Evolutionary conservation across 2,113 vertebrate species (phyloP).

Genomic region (Laterallus jamaicensis): DNA sequence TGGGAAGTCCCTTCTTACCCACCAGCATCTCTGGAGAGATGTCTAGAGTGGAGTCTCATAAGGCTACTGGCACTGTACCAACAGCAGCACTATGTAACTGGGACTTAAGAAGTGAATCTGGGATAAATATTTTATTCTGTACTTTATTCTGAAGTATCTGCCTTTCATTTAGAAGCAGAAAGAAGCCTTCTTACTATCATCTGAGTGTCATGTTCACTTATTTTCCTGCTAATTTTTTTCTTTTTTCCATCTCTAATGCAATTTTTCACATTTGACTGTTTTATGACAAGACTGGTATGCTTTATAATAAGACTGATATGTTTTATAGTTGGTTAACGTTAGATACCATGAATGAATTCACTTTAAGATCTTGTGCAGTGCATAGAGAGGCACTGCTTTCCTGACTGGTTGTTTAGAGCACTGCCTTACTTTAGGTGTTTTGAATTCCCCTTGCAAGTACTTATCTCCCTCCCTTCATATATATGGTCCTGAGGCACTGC

Average conservation of each 20-base stretch:
- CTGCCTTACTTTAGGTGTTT: not conserved
- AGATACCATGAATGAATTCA: not conserved
- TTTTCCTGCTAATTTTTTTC: not conserved
- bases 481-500: not conserved
- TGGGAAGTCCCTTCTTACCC: not conserved
- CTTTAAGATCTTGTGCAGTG: not conserved
- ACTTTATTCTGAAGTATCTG: not conserved
- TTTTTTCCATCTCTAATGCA: not conserved
- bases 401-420: not conserved
- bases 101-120: not conserved
- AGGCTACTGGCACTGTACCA: too few species aligned
- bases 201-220: not conserved
- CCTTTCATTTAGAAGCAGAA: not conserved
- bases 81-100: not conserved
- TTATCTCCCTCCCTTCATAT: fast-evolving
- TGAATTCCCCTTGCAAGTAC: not conserved
- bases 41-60: fast-evolving
- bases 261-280: not conserved
- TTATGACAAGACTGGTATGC: not conserved
- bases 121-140: not conserved
- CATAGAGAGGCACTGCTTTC: not conserved
- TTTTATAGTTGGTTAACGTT: not conserved
- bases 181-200: not conserved
- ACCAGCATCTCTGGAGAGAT: not conserved
- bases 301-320: not conserved